A percentile compares a stretch with the other conserved stretches of the same genome.
Conservation (phyloP, 2,113 vertebrate genomes). For the Alces alces region DNA sequence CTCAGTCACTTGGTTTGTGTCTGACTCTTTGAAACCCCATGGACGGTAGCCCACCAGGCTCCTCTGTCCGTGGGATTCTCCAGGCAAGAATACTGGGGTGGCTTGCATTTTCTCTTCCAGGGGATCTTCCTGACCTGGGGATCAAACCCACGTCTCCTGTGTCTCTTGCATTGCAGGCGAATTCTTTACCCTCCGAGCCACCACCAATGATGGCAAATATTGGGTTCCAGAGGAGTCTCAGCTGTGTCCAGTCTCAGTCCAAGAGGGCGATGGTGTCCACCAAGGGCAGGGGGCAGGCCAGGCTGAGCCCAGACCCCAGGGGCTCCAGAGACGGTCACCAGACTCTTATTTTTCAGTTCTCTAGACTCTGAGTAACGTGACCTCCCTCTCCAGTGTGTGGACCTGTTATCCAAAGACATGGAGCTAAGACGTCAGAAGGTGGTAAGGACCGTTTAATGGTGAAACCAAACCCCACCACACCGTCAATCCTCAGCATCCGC, state of each 20-base stretch:
- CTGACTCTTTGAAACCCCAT: neutral
- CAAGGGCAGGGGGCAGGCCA: fast-evolving
- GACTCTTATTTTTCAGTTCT: neutral
- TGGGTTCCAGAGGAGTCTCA: neutral
- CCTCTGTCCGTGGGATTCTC: neutral
- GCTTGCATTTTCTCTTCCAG: neutral
- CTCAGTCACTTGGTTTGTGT: neutral
- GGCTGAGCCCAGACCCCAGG: neutral
- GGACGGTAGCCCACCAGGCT: neutral
- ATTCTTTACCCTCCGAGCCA: neutral
- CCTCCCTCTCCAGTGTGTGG: neutral
- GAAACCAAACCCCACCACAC: neutral
- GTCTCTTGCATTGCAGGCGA: neutral
- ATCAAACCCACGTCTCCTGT: neutral
- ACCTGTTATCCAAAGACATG: neutral
- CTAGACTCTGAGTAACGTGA: neutral
- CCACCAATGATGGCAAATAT: neutral
- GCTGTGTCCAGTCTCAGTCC: fast-evolving
- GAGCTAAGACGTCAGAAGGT: neutral
- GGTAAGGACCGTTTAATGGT: neutral
- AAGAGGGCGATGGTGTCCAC: too few species aligned
- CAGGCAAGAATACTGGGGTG: neutral
- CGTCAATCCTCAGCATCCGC: neutral
- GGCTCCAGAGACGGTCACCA: too few species aligned
- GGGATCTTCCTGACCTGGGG: neutral